These are phyloP conservation scores for Origma solitaria DNA, from an alignment of 2,113 vertebrate genomes.

Conservation along the genomic window DNA sequence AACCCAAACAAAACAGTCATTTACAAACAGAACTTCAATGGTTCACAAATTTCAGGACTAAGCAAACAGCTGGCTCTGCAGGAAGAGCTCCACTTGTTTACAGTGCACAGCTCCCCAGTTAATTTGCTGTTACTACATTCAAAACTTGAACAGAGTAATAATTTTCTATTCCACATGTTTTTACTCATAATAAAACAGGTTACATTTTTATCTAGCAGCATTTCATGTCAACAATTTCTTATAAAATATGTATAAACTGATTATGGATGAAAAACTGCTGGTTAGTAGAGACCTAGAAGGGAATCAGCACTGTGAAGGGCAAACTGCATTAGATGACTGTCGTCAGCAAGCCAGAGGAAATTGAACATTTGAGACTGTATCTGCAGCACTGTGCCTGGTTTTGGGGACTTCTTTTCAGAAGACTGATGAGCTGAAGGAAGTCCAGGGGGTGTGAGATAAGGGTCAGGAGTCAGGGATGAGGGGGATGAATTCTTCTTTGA, in stretches of 20 bases:
- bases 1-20: not conserved
- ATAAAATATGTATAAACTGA: not conserved
- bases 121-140: not conserved
- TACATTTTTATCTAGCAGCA: not conserved
- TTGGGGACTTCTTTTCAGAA: not conserved
- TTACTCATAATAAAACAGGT: not conserved
- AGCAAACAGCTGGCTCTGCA: constrained; percentile 14
- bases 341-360: not conserved
- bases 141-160: not conserved
- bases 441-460: not conserved
- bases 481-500: not conserved
- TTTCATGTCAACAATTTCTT: not conserved
- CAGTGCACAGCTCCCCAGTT: not conserved
- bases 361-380: not conserved
- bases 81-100: constrained; percentile 5
- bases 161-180: not conserved
- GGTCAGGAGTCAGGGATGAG: not conserved
- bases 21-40: constrained; percentile 18
- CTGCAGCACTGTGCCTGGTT: not conserved
- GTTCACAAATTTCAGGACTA: not conserved
- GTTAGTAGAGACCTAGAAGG: not conserved
- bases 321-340: not conserved
- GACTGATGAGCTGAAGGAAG: not conserved
- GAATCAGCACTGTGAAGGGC: not conserved
- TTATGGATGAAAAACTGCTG: not conserved